Base-by-base conservation (phyloP, 2,888 invertebrate species). In the Molanna angustata region DNA sequence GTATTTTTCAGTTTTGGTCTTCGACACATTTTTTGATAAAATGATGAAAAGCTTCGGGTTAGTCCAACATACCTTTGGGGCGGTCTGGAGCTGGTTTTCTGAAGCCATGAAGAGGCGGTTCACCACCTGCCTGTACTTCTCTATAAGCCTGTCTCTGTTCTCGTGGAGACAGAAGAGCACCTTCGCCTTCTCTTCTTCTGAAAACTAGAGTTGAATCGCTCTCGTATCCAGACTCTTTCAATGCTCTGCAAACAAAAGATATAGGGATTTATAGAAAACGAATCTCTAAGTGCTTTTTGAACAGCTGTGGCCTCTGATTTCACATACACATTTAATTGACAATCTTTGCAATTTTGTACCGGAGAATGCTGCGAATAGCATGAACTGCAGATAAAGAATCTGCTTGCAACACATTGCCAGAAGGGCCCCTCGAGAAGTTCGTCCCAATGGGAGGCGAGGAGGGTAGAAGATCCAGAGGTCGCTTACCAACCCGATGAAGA, bases 71-170 rank as follows among this genome's bases (percentile, higher is more conserved):
- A 88, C 88, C 87, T 81, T 84, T 87, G 17, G 85, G 85, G 66
- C 84, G 83, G 68, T 89, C 87, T 19, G 96, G 96, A 13, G 91
- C 93, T 14, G 86, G 86, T 65, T 95, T 95, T 39, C 95, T 82
- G 66, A 97, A 84, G 35, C 97, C 97, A 66, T 91, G 83, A 7
- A 94, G 77, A 0, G 97, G 97, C 2, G 96, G 93, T 71, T 97
- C 96, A 0, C 95, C 96, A 1, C 97, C 97, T 53, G 88, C 87
- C 67, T 96, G 96, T 51, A 97, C 83, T 59, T 84, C 86, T 66
- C 88, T 86, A 72, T 97, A 97, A 9, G 88, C 88, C 56, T 87
- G 84, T 57, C 86, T 83, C 62, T 92, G 86, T 66, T 94, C 90
- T n/a, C 85, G 81, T 1, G 91, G 92, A 61, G 88, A 91, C 49